Conservation (phyloP, 2,888 invertebrate species). For the Drosophila infuscata region DNA sequence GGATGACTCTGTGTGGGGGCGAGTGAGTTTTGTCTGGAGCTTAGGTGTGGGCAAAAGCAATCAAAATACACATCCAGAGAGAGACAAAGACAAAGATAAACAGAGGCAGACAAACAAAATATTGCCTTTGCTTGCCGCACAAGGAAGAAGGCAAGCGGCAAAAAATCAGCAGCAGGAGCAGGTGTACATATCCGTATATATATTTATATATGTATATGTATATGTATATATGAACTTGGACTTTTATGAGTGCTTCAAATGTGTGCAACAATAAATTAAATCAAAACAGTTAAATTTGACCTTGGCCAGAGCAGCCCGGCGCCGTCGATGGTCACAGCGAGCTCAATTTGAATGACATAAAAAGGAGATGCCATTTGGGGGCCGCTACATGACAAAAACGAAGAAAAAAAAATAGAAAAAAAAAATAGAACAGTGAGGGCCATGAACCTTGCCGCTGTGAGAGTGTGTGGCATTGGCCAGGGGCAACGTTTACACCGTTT, state of each 20-base stretch:
- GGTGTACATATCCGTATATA: slow-evolving; percentile 35
- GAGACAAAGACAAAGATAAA: slow-evolving; percentile 70
- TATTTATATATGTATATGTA: slow-evolving; percentile 22
- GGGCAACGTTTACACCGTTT: slow-evolving; percentile 22
- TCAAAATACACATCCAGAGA: slow-evolving; percentile 63
- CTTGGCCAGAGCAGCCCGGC: slow-evolving; percentile 59
- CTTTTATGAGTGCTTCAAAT: slow-evolving; percentile 67
- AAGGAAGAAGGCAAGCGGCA: slow-evolving; percentile 18
- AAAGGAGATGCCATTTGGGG: slow-evolving; percentile 47
- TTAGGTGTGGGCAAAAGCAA: slow-evolving; percentile 67
- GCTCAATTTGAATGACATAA: slow-evolving; percentile 41
- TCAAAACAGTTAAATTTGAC: slow-evolving; percentile 76
- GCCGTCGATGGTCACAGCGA: slow-evolving; percentile 24
- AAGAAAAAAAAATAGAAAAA: background rate
- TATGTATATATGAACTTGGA: slow-evolving; percentile 21
- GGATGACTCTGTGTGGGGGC: slow-evolving; percentile 23
- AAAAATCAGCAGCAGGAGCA: slow-evolving; percentile 35
- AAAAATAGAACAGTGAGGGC: slow-evolving; percentile 28
- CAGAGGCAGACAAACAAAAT: slow-evolving; percentile 76
- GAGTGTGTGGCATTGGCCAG: slow-evolving; percentile 44
- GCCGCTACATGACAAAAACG: slow-evolving; percentile 39
- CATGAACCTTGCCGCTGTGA: slow-evolving; percentile 58
- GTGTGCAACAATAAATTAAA: slow-evolving; percentile 78
- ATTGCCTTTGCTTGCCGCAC: slow-evolving; percentile 65
- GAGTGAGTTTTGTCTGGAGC: background rate